phyloP scores from a whole-genome alignment of 2,797 vertebrate species.

The Hemibagrus guttatus region DNA sequence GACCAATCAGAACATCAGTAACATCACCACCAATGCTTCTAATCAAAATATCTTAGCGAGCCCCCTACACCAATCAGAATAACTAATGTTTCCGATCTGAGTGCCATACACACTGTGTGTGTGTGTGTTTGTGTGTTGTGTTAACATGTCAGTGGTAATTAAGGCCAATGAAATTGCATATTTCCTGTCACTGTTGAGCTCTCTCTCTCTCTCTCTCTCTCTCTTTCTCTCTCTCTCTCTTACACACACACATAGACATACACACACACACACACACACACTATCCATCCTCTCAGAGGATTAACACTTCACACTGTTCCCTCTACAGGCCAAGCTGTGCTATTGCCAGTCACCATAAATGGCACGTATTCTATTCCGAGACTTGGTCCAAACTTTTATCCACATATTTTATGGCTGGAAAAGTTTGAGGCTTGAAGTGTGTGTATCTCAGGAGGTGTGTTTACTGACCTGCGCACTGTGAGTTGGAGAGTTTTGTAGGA shows the following conservation, averaged over 20 bases:
- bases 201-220: background rate
- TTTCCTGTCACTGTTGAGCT: background rate
- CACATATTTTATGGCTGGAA: background rate
- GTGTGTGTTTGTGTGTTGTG: background rate
- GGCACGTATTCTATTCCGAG: background rate
- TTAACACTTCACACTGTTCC: slow-evolving; percentile 30
- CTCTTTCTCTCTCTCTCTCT: background rate
- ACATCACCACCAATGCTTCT: background rate
- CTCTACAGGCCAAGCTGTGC: slow-evolving; percentile 32
- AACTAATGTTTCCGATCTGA: background rate
- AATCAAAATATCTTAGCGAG: background rate
- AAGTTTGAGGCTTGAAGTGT: background rate
- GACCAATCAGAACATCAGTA: background rate
- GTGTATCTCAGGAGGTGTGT: background rate
- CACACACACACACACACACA: background rate
- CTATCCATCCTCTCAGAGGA: background rate
- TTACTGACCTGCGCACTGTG: slow-evolving; percentile 83
- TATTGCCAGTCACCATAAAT: slow-evolving; percentile 20
- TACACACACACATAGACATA: background rate
- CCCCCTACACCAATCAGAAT: background rate
- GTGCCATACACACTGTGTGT: background rate
- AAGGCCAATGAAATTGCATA: background rate
- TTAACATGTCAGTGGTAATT: no score
- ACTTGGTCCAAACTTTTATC: background rate
- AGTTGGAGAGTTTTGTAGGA: slow-evolving; percentile 87